Evolutionary conservation across 2,113 vertebrate species (phyloP), one percentile per base, ranked within the genome.

Genomic region (Chloropsis hardwickii): DNA sequence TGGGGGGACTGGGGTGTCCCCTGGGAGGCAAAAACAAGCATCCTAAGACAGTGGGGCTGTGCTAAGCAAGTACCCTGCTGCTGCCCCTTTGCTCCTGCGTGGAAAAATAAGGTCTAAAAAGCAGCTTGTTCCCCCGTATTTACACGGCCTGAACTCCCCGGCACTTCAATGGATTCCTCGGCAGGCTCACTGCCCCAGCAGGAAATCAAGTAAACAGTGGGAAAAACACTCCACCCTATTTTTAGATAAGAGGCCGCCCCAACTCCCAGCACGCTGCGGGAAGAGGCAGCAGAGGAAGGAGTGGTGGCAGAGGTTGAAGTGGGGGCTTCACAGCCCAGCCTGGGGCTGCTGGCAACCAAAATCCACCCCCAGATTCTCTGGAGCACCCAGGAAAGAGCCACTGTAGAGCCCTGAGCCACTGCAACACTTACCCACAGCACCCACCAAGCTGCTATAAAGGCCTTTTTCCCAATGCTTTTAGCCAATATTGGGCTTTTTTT

Each of bases 151-250:
- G 92, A 96, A 86, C 93, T 96, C 62, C 88, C 91, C 25, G 0
- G 81, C 62, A 47, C 90, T 90, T 94, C 96, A 96, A 77, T 67
- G 79, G 95, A 54, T 72, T 85, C 91, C 94, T 90, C 62, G 17
- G 87, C 83, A 91, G 84, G 92, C 92, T 88, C 77, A 71, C 72
- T 2, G 20, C 88, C 94, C 80, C 69, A 62, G 94, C 94, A 97
- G 95, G 94, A 96, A 96, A 92, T 94, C 90, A 80, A 91, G 87
- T 86, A 88, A 97, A 96, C 88, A 95, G 62, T 82, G 93, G 95
- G 94, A 96, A 96, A 94, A 81, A 31, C 76, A 88, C 95, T 86
- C 93, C 92, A 93, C 94, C 92, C 94, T 88, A 83, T 81, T 93
- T 90, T 86, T 81, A 93, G 93, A 92, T 86, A 96, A 93, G 54